Evolutionary conservation across 2,797 vertebrate species (phyloP), one percentile per base, ranked within the genome.

Genomic region (Odontamblyopus lacepedii): DNA sequence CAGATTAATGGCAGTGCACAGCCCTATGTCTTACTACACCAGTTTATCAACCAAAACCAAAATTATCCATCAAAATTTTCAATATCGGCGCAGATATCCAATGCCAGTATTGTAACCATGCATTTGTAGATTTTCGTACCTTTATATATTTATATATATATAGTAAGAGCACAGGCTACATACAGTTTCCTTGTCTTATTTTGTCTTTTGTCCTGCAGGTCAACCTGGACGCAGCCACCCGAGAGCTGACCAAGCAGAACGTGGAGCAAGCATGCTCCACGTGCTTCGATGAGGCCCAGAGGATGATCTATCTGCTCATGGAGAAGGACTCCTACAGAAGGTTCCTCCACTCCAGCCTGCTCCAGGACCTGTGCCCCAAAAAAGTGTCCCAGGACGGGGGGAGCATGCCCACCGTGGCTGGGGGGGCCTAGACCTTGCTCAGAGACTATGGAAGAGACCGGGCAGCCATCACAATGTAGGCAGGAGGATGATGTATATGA

Each of bases 251-350:
- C 0, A 94, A 89, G 74, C 90, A 89, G 72, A 96, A 95, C 16
- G 53, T 98, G 1, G 80, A 92, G 65, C 90, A 83, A 5, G 92
- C 94, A 55, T 93, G 93, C 0, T 81, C 81, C 1, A 89, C 87
- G 7, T 96, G 95, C 84, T 99, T 98, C 13, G 92, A 95, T 0
- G 93, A 95, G 32, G 96, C 97, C 6, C 96, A 99, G 91, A 95
- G 87, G 83, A 96, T 94, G 91, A 97, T 98, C 82, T 96, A 96
- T 87, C 93, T 83, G 7, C 87, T 98, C 74, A 98, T 98, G 97
- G 96, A 97, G 84, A 98, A 97, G 80, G 97, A 98, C 93, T 97
- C 97, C 0, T 98, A 98, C 83, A 94, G 94, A 68, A 95, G 96
- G 18, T 98, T 99, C 82, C 95, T 98, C 69, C 94, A 93, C 75